These are phyloP conservation scores for Xylocopa sonorina DNA, from an alignment of 1,140 invertebrate genomes.

Conservation along the genomic window DNA sequence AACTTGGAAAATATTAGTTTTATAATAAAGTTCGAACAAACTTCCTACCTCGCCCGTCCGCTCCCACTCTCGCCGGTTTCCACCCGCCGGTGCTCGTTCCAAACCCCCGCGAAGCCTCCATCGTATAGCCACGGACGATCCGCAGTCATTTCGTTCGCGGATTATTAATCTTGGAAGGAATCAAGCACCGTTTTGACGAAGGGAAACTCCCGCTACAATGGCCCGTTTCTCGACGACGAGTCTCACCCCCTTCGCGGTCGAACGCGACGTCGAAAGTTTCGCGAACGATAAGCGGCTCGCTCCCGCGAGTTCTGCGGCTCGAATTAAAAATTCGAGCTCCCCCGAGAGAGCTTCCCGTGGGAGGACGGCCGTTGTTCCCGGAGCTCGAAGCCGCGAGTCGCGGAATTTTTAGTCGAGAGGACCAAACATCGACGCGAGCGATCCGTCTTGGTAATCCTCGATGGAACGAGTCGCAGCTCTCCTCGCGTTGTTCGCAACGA, in stretches of 20 bases:
- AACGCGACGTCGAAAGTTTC: constrained; percentile 40
- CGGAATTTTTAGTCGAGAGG: neutral
- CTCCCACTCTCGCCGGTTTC: neutral
- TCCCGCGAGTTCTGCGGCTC: neutral
- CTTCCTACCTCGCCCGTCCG: neutral
- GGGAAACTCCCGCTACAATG: constrained; percentile 44
- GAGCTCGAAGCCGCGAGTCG: too few relatives aligned
- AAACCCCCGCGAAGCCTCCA: neutral
- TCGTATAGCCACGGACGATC: constrained; percentile 17
- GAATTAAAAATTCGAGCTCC: constrained; percentile 44
- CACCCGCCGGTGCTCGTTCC: neutral
- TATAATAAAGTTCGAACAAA: constrained; percentile 72
- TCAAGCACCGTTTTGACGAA: constrained; percentile 66
- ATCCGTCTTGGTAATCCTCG: neutral
- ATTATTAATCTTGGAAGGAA: constrained; percentile 68
- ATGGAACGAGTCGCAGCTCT: neutral
- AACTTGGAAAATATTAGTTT: constrained; percentile 73
- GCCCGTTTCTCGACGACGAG: constrained; percentile 31
- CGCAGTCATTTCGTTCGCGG: constrained; percentile 56
- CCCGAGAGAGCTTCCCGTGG: neutral
- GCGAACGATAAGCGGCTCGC: constrained; percentile 8
- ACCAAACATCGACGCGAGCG: neutral
- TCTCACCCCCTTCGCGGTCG: constrained; percentile 22
- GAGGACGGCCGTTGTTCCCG: too few relatives aligned
- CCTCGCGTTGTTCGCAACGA: neutral